Evolutionary conservation across 2,888 invertebrate genomes (phyloP).

Genomic region (Campopleginae sp.): DNA sequence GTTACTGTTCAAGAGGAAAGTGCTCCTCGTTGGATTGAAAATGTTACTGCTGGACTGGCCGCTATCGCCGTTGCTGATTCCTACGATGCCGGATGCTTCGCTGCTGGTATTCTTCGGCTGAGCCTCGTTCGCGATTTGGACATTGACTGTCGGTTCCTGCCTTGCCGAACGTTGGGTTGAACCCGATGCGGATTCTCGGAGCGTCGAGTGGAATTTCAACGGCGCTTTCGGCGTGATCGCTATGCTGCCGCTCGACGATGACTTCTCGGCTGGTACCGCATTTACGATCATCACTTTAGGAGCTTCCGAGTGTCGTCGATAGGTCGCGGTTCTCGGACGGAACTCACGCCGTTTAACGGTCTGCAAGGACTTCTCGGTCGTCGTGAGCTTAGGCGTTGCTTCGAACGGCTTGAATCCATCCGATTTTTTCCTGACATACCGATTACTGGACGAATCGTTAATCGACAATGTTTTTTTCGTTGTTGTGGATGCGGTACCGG

Average conservation of each 20-base stretch:
- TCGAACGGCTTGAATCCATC: slow-evolving; percentile 66
- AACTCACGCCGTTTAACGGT: slow-evolving; percentile 72
- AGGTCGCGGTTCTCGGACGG: slow-evolving; percentile 80
- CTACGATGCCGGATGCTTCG: slow-evolving; percentile 69
- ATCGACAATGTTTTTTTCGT: slow-evolving; percentile 44
- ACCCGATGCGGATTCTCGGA: slow-evolving; percentile 58
- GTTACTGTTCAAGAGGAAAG: slow-evolving; percentile 76
- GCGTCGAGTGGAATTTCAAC: slow-evolving; percentile 69
- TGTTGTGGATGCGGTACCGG: slow-evolving; percentile 61
- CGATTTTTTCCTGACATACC: slow-evolving; percentile 72
- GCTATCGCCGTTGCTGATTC: slow-evolving; percentile 75
- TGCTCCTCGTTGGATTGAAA: slow-evolving; percentile 80
- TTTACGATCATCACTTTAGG: slow-evolving; percentile 66
- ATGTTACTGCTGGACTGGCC: slow-evolving; percentile 76
- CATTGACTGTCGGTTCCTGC: slow-evolving; percentile 76
- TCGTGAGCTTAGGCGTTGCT: slow-evolving; percentile 49
- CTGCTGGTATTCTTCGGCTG: slow-evolving; percentile 59
- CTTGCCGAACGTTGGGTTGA: slow-evolving; percentile 74
- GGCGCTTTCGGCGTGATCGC: slow-evolving; percentile 78
- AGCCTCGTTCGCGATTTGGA: slow-evolving; percentile 71
- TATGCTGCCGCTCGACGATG: slow-evolving; percentile 66
- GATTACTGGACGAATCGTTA: slow-evolving; percentile 59
- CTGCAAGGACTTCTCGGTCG: slow-evolving; percentile 13
- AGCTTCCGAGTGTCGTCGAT: slow-evolving; percentile 79
- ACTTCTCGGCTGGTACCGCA: slow-evolving; percentile 54